Conservation (phyloP, 1,140 invertebrate genomes). For the Mizuhopecten yessoensis region DNA sequence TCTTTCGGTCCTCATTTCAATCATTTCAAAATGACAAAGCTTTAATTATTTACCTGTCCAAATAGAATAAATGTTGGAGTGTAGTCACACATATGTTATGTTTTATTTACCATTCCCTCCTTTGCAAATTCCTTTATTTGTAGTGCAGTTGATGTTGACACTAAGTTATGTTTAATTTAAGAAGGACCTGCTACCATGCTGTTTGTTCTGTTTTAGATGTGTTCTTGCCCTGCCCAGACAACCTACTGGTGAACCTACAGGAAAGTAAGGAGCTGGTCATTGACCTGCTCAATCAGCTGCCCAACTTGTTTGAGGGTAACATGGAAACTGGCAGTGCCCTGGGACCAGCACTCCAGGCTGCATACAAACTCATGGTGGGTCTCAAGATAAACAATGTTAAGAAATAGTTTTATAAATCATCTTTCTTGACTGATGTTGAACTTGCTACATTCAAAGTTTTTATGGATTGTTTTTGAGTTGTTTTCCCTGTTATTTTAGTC, state of each 20-base stretch:
- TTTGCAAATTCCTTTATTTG: no score
- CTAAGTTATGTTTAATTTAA: no score
- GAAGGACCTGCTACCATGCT: slow-evolving; percentile 33
- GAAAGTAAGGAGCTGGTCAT: slow-evolving; percentile 91
- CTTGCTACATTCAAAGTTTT: neutral
- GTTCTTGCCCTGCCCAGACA: slow-evolving; percentile 88
- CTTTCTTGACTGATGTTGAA: no score
- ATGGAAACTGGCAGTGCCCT: slow-evolving; percentile 92
- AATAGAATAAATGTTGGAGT: no score
- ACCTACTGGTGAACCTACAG: slow-evolving; percentile 95
- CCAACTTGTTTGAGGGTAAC: slow-evolving; percentile 89
- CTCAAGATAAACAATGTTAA: neutral
- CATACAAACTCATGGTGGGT: slow-evolving; percentile 94
- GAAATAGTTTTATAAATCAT: no score
- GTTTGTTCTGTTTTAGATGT: slow-evolving; percentile 82
- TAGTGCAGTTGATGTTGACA: no score
- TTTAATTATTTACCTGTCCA: no score
- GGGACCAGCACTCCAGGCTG: slow-evolving; percentile 96
- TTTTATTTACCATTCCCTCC: no score
- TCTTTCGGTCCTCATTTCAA: no score
- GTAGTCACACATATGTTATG: no score
- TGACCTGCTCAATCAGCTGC: slow-evolving; percentile 92
- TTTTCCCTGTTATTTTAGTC: slow-evolving; percentile 85
- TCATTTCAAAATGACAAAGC: no score
- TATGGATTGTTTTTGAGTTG: neutral